These are phyloP conservation scores for Falco biarmicus DNA, from an alignment of 2,797 vertebrate species.

Conservation along the genomic window DNA sequence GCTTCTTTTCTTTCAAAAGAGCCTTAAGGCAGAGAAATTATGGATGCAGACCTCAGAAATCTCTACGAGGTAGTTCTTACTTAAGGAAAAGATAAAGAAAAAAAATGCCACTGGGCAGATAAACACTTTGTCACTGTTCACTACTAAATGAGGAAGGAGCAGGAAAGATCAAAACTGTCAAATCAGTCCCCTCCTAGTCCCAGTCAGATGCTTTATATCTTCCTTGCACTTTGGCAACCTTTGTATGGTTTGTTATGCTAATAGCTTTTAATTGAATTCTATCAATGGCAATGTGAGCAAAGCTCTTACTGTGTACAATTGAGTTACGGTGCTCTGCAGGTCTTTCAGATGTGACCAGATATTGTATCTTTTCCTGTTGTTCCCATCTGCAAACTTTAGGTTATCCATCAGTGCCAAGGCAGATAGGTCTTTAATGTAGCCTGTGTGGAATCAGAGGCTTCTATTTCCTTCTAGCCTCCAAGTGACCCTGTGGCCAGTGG, in stretches of 20 bases:
- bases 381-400: slow-evolving; percentile 15
- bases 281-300: fast-evolving
- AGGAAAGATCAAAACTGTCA: neutral
- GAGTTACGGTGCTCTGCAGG: slow-evolving; percentile 47
- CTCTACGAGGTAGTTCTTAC: neutral
- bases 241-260: slow-evolving; percentile 37
- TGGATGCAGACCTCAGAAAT: slow-evolving; percentile 19
- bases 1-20: slow-evolving; percentile 14
- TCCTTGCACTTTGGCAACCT: slow-evolving; percentile 8
- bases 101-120: neutral
- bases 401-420: slow-evolving; percentile 47
- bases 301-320: neutral
- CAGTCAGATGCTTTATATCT: neutral
- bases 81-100: slow-evolving; percentile 7
- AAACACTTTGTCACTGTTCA: neutral
- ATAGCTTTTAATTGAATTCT: slow-evolving; percentile 52
- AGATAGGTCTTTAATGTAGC: slow-evolving; percentile 20
- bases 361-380: slow-evolving; percentile 46
- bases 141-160: slow-evolving; percentile 4
- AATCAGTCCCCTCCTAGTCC: neutral
- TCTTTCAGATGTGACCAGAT: slow-evolving; percentile 47
- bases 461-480: slow-evolving; percentile 34
- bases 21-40: slow-evolving; percentile 35
- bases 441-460: slow-evolving; percentile 18
- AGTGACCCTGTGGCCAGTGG: slow-evolving; percentile 25